phyloP scores from a whole-genome alignment of 2,113 vertebrate genomes.

The Phoenicopterus ruber region DNA sequence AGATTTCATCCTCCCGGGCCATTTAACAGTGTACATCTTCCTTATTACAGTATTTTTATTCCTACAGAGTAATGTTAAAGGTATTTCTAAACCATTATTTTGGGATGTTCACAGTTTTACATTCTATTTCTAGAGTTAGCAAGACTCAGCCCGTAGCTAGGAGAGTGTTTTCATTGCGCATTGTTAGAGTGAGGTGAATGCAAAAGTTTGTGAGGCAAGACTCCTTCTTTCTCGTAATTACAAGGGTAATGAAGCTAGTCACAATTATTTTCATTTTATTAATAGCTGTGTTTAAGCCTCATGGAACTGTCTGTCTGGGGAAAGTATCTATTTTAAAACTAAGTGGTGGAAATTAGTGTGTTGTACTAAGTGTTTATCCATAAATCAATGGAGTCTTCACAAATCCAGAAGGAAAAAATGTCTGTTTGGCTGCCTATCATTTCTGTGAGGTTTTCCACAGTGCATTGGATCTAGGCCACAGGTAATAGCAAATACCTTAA shows the following conservation, averaged over 20 bases:
- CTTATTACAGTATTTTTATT: neutral
- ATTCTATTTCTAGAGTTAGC: neutral
- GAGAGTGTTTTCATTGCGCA: neutral
- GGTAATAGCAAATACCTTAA: neutral
- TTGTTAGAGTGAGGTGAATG: neutral
- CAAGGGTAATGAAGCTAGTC: slow-evolving; percentile 1
- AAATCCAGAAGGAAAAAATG: neutral
- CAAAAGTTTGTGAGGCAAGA: neutral
- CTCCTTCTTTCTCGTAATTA: neutral
- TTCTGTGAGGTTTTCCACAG: neutral
- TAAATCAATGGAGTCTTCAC: neutral
- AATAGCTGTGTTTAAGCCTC: neutral
- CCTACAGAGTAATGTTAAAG: neutral
- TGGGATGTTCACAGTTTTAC: neutral
- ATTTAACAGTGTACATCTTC: neutral
- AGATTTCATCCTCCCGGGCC: neutral
- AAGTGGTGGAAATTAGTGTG: neutral
- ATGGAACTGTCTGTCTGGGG: neutral
- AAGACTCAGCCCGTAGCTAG: neutral
- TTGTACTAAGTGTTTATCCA: neutral
- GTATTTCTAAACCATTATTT: neutral
- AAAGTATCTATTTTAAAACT: slow-evolving; percentile 13
- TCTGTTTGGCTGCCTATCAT: neutral
- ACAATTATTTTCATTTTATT: slow-evolving; percentile 19
- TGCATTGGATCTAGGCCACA: neutral